Evolutionary conservation across 2,888 invertebrate species (phyloP).

Genomic region (Byasa hedistus): DNA sequence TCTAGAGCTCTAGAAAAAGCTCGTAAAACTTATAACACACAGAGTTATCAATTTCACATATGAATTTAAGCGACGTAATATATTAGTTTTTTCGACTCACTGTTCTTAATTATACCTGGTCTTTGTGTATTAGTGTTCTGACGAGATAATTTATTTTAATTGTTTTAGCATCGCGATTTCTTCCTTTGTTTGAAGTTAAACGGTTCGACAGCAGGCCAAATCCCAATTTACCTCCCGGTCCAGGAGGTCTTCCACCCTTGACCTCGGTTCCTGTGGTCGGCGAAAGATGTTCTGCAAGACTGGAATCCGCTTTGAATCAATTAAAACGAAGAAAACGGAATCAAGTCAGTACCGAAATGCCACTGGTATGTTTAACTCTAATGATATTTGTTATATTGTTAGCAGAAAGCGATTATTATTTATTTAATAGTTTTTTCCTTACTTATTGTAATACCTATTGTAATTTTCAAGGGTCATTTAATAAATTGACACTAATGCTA

Average conservation of each 20-base stretch:
- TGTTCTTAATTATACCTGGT: neutral
- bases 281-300: conserved; percentile 82
- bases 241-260: conserved; percentile 59
- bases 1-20: no score
- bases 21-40: no score
- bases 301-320: conserved; percentile 84
- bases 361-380: conserved; percentile 51
- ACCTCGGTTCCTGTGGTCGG: conserved; percentile 65
- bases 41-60: no score
- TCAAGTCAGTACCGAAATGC: conserved; percentile 71
- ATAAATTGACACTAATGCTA: no score
- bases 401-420: no score
- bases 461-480: no score
- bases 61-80: no score
- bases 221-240: conserved; percentile 37
- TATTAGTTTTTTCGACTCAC: neutral
- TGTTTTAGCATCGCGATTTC: conserved; percentile 68
- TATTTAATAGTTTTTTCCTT: no score
- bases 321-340: conserved; percentile 79
- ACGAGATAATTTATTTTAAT: neutral
- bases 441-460: no score
- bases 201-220: conserved; percentile 62
- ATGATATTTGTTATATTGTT: no score
- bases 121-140: neutral
- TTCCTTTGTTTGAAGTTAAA: conserved; percentile 69